Base-by-base conservation (phyloP, 2,113 vertebrate species). In the Pedetes capensis region DNA sequence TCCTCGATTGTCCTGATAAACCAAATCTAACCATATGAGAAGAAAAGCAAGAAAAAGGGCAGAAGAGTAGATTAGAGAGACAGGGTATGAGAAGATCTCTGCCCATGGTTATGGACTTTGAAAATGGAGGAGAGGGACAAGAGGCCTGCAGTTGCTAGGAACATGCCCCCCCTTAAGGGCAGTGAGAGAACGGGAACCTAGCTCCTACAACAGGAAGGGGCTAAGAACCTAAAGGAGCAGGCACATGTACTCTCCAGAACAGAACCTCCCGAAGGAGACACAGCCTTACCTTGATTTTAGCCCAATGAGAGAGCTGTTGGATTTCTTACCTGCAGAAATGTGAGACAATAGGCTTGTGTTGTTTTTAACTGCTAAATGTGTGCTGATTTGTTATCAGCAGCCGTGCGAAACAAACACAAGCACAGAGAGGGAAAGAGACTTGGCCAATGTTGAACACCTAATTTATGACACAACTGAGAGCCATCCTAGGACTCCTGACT, bases 221-320 rank as follows among this genome's bases (percentile, higher is more conserved):
- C 0, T 59, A 37, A 75, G 44, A 69, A 55, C 25, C 18, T 39
- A 17, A 51, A 32, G 42, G 55, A 71, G 4, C 16, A 64, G 59
- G 27, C 14, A 64, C 51, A 82, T 20, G 8, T 47, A 32, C 20
- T 68, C 14, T 63, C 34, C 25, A 59, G 16, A 12, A 72, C 6
- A 63, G 42, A 61, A 8, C 10, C 8, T 86, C 39, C 61, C 72
- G 55, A 29, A 74, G 12, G 66, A 87, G 66, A n/a, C 7, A 32
- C 14, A 66, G n/a, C 6, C 20, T 47, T 57, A 27, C 17, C n/a
- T 71, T 84, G 57, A 39, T 27, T 68, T 32, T 61, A 68, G 22
- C 42, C 69, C 23, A 61, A 0, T 1, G 9, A 74, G 44, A 53
- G 3, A n/a, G 8, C 0, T 23, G 32, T 20, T 42, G n/a, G 29